phyloP scores from a whole-genome alignment of 92 coral and sea anemone genomes.

The Meandrina meandrites region DNA sequence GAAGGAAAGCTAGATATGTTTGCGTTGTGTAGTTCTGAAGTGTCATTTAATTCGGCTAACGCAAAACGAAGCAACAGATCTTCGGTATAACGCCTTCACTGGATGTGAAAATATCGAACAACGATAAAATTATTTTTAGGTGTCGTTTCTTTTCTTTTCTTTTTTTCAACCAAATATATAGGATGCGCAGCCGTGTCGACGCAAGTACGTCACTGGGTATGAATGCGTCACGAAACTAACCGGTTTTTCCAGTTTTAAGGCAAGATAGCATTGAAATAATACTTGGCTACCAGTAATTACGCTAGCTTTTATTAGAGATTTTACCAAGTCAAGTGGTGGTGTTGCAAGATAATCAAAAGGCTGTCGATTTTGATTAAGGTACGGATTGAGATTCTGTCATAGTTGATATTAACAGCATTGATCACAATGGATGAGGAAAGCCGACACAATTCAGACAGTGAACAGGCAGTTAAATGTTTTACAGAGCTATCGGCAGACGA shows the following conservation, averaged over 20 bases:
- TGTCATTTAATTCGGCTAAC: too few relatives aligned
- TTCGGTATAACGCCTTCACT: too few relatives aligned
- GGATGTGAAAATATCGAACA: too few relatives aligned
- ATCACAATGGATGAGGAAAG: background rate
- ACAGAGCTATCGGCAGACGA: background rate
- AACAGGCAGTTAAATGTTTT: background rate
- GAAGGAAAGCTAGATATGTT: too few relatives aligned
- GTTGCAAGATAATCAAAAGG: background rate
- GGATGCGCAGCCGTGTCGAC: too few relatives aligned
- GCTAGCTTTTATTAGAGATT: background rate
- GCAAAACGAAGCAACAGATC: too few relatives aligned
- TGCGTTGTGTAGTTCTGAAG: too few relatives aligned
- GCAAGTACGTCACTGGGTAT: too few relatives aligned
- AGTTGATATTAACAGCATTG: background rate
- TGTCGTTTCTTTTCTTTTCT: too few relatives aligned
- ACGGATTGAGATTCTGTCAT: background rate
- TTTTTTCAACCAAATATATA: too few relatives aligned
- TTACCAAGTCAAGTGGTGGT: background rate
- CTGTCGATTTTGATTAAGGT: background rate
- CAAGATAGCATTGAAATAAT: background rate
- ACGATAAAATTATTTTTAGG: too few relatives aligned
- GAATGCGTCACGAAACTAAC: too few relatives aligned
- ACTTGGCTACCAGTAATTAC: background rate
- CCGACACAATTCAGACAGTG: background rate
- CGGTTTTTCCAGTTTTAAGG: background rate